These are phyloP conservation scores for Drosophila stalkeri DNA, from an alignment of 2,888 invertebrate genomes.

Conservation along the genomic window DNA sequence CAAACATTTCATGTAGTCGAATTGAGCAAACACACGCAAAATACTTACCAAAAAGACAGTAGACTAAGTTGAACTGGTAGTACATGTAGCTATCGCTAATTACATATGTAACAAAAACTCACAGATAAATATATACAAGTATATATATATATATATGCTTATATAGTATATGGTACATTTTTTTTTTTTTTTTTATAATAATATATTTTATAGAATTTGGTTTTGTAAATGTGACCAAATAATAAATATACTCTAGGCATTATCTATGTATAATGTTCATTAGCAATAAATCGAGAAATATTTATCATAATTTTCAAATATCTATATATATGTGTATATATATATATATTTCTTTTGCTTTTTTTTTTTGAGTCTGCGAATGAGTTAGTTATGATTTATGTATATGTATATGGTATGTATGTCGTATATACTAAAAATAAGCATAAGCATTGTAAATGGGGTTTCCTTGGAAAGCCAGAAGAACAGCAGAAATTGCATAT, in stretches of 20 bases:
- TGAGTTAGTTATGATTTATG: background rate
- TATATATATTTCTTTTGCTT: constrained; percentile 26
- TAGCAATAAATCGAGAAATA: constrained; percentile 40
- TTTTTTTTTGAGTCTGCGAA: constrained; percentile 9
- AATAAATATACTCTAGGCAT: constrained; percentile 44
- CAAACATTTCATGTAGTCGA: constrained; percentile 52
- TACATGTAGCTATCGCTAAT: constrained; percentile 29
- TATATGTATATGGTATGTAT: constrained; percentile 3
- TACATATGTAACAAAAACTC: constrained; percentile 6
- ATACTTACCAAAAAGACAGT: constrained; percentile 81
- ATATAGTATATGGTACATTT: background rate
- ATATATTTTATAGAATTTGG: background rate
- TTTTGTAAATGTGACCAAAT: constrained; percentile 1
- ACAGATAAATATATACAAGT: constrained; percentile 1
- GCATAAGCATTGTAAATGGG: constrained; percentile 21
- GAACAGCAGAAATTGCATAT: constrained; percentile 23
- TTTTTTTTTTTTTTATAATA: constrained; percentile 11
- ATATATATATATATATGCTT: constrained; percentile 10
- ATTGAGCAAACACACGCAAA: constrained; percentile 53
- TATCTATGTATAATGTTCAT: constrained; percentile 49
- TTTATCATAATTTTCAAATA: constrained; percentile 44
- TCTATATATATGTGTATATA: no score
- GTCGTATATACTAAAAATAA: constrained; percentile 11
- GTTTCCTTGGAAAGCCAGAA: constrained; percentile 43
- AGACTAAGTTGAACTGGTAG: constrained; percentile 55